phyloP scores from a whole-genome alignment of 2,888 invertebrate genomes.

The Andrena marginata region DNA sequence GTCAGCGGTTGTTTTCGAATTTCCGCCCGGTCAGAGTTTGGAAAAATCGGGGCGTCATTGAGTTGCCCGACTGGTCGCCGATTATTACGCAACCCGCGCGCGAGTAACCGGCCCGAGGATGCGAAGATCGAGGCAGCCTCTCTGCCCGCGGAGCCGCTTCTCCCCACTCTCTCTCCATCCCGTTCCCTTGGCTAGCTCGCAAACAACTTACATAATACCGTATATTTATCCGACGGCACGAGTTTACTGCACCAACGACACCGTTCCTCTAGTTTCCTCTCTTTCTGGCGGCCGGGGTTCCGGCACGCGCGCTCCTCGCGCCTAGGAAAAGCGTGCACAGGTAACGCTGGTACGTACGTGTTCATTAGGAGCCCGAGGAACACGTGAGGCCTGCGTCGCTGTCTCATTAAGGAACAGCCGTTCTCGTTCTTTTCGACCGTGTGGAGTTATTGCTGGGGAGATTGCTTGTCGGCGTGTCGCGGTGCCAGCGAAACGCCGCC shows the following conservation, averaged over 20 bases:
- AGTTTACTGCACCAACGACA: slow-evolving; percentile 70
- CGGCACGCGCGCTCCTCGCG: slow-evolving; percentile 18
- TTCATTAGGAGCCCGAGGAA: slow-evolving; percentile 34
- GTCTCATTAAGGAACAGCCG: slow-evolving; percentile 56
- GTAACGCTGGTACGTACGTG: slow-evolving; percentile 21
- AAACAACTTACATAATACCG: slow-evolving; percentile 80
- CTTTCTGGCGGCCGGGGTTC: slow-evolving; percentile 12
- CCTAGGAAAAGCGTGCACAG: slow-evolving; percentile 30
- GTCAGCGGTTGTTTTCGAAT: slow-evolving; percentile 5
- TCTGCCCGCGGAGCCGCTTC: slow-evolving; percentile 43
- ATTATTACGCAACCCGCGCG: slow-evolving; percentile 57
- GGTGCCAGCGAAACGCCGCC: not conserved
- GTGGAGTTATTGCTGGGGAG: slow-evolving; percentile 25
- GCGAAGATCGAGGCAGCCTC: slow-evolving; percentile 42
- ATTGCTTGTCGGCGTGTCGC: slow-evolving; percentile 37
- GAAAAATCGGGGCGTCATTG: slow-evolving; percentile 28
- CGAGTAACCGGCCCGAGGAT: slow-evolving; percentile 41
- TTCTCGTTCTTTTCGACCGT: not conserved
- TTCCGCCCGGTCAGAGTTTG: not conserved
- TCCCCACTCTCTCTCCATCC: slow-evolving; percentile 3
- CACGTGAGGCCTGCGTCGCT: slow-evolving; percentile 27
- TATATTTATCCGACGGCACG: slow-evolving; percentile 74
- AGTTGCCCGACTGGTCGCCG: not conserved
- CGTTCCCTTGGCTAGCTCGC: slow-evolving; percentile 62
- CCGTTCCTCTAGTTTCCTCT: slow-evolving; percentile 42